Base-by-base conservation (phyloP, 2,888 invertebrate species). In the Agonopterix alstromeriana region DNA sequence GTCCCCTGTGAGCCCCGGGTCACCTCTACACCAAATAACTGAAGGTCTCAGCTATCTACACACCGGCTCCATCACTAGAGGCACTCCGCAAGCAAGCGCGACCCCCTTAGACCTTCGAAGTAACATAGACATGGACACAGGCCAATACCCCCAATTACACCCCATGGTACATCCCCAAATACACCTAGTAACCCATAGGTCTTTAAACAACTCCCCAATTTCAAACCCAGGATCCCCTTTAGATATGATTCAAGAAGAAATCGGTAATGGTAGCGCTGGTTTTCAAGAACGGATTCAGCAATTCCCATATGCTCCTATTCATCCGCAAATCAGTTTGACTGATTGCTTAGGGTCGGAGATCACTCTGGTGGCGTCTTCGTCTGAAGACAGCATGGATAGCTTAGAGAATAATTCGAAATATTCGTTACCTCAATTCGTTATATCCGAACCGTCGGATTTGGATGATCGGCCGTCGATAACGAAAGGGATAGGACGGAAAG, bases 321-420 rank as follows among this genome's bases (percentile, higher is more conserved):
- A 94, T 72, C 97, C 98, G 0, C 97, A 97, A 77, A 98, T 98
- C 53, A 97, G 96, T 60, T 91, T 98, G 8, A 98, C 98, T 0
- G 97, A 98, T 73, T 97, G 97, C 47, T 90, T 95, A 48, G 97
- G 97, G 0, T 95, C 94, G 5, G 95, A 95, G 78, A 92, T 95
- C 0, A 95, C 95, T 0, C 69, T 95, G 2, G 93, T 95, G 0
- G 94, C 94, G 0, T 94, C 94, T 0, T 94, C 94, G 0, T 94
- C 94, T 0, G 92, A 92, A 53, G 93, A 93, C 52, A 92, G 92
- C 44, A 92, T 93, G 79, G 93, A 94, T 47, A 92, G 93, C 45
- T 69, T 93, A 42, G 93, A 93, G 49, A 91, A 90, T 50, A 91
- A 90, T 47, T 57, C 80, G 0, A 84, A 80, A 36, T 86, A 88